These are phyloP conservation scores for Zaprionus capensis DNA, from an alignment of 1,140 invertebrate species.

Conservation along the genomic window DNA sequence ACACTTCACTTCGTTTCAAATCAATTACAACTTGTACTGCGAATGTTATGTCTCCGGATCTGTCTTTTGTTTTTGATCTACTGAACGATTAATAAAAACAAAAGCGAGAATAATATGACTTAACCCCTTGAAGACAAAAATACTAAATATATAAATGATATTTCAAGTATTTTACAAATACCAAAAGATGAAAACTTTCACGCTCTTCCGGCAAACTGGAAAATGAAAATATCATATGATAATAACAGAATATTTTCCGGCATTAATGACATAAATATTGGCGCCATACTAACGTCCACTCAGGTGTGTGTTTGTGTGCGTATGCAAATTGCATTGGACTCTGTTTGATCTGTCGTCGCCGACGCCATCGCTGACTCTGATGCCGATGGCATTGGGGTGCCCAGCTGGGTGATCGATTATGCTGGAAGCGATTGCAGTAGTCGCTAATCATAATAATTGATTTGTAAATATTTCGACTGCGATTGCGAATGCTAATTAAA, in stretches of 20 bases:
- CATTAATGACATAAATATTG: conserved; percentile 17
- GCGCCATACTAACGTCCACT: background rate
- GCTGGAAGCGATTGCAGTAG: conserved; percentile 62
- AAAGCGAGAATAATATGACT: conserved; percentile 17
- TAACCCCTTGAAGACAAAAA: conserved; percentile 26
- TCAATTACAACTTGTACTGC: conserved; percentile 69
- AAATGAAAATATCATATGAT: conserved; percentile 6
- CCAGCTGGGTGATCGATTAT: conserved; percentile 79
- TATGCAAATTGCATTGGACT: conserved; percentile 46
- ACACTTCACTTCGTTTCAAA: conserved; percentile 65
- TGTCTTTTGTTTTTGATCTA: conserved; percentile 56
- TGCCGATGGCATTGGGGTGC: conserved; percentile 19
- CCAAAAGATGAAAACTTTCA: background rate
- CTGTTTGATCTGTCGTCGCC: conserved; percentile 39
- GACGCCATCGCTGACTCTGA: conserved; percentile 25
- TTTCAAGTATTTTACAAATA: background rate
- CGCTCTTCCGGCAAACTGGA: background rate
- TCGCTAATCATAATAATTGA: conserved; percentile 76
- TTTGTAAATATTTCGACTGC: conserved; percentile 79
- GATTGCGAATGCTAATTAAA: conserved; percentile 69
- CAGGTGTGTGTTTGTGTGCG: conserved; percentile 4
- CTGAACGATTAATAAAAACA: conserved; percentile 43
- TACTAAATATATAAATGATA: background rate
- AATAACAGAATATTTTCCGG: conserved; percentile 7
- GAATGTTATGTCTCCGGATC: conserved; percentile 52